Evolutionary conservation across 2,888 invertebrate genomes (phyloP).

Genomic region (Eristalis tenax): DNA sequence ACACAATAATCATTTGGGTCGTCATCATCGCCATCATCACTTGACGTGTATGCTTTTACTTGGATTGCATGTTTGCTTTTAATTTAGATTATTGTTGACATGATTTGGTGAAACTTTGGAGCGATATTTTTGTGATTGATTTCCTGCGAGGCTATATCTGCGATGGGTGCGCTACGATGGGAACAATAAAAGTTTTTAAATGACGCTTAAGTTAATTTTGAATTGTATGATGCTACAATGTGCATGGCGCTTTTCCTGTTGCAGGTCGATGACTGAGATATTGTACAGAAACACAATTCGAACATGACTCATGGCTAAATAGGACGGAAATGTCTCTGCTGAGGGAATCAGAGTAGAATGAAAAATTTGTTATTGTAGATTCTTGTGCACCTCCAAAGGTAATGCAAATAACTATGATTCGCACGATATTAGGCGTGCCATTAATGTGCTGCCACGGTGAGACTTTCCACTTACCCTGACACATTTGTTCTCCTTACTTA

Average conservation of each 20-base stretch:
- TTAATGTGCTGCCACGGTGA: background rate
- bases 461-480: background rate
- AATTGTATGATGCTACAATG: background rate
- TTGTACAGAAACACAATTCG: background rate
- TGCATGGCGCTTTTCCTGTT: background rate
- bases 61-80: conserved; percentile 65
- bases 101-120: conserved; percentile 36
- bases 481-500: background rate
- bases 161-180: background rate
- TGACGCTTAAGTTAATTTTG: background rate
- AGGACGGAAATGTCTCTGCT: background rate
- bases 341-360: background rate
- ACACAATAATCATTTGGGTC: conserved; percentile 48
- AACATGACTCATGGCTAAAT: background rate
- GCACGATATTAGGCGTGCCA: background rate
- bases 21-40: conserved; percentile 56
- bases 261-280: background rate
- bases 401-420: background rate
- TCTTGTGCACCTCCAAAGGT: background rate
- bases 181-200: background rate
- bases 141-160: conserved; percentile 10
- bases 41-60: conserved; percentile 46
- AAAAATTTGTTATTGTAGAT: background rate
- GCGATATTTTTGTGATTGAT: conserved; percentile 62
- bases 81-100: conserved; percentile 64